Base-by-base conservation (phyloP, 2,797 vertebrate species). In the Parotocinclus haroldoi region DNA sequence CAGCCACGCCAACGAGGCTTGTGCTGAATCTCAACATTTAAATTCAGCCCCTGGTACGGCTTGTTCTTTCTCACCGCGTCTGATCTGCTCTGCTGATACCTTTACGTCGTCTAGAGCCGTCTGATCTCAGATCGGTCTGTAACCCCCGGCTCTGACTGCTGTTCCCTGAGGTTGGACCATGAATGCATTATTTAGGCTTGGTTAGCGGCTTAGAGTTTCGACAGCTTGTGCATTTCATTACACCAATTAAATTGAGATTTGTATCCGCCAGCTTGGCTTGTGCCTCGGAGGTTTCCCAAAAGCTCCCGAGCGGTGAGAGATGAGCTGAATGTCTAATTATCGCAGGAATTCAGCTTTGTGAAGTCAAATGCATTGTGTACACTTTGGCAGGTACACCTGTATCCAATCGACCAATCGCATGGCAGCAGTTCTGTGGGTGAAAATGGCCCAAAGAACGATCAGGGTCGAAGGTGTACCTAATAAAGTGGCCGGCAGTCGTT, bases 141-240 rank as follows among this genome's bases (percentile, higher is more conserved):
- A 49, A 50, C 56, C 45, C n/a, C 55, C 69, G 58, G 42, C 17
- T 48, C 51, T 48, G 55, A 48, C 65, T 9, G 76, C 64, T 67
- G 68, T 76, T 78, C 77, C 53, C 70, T 68, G 76, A 13, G 9
- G 40, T 64, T 59, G 42, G 36, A 10, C 27, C 50, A 83, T 79
- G 69, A 86, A 87, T 81, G 81, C 82, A 77, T 71, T 76, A 81
- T 63, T 48, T 79, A 65, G 69, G 65, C 60, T 49, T 66, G 58
- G 52, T 78, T 77, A 72, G 57, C 63, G 66, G 77, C 82, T 84
- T 78, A 80, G 82, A 87, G 84, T 84, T 74, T 71, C 67, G 77
- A 75, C 79, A 79, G 78, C 82, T 84, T 81, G 83, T 80, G 74
- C 78, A 79, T 86, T 88, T 88, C 83, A 86, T 86, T 83, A 84